phyloP scores from a whole-genome alignment of 1,140 invertebrate genomes.

The roundworm (Caenorhabditis elegans) region DNA sequence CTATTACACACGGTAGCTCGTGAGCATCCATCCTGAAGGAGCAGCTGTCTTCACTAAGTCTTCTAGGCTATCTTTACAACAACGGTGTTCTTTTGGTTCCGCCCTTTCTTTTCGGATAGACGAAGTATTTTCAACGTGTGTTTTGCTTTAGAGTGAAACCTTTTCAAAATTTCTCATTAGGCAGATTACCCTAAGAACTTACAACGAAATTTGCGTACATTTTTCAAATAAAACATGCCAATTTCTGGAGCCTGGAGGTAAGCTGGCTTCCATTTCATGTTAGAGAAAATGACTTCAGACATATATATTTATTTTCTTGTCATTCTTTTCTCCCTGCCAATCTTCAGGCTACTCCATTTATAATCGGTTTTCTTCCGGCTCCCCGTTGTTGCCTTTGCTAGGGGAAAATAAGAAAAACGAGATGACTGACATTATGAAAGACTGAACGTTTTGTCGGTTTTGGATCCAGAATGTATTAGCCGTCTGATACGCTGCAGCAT shows the following conservation, averaged over 20 bases:
- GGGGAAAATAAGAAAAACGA: not conserved
- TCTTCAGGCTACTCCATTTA: not conserved
- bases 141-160: too few species aligned
- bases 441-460: conserved; percentile 1
- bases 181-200: too few species aligned
- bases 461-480: too few species aligned
- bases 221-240: too few species aligned
- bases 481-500: too few species aligned
- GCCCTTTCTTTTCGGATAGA: too few species aligned
- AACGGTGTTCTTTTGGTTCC: not conserved
- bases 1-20: conserved; percentile 5
- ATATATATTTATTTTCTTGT: not conserved
- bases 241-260: too few species aligned
- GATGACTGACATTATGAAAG: not conserved
- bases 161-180: too few species aligned
- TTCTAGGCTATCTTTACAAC: too few species aligned
- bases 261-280: not conserved
- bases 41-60: not conserved
- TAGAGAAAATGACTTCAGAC: not conserved
- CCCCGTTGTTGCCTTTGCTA: not conserved
- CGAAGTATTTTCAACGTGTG: too few species aligned
- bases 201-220: too few species aligned
- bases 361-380: conserved; percentile 9
- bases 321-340: not conserved
- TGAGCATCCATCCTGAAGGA: not conserved